Base-by-base conservation (phyloP, 1,140 invertebrate species). In the Homarus americanus region DNA sequence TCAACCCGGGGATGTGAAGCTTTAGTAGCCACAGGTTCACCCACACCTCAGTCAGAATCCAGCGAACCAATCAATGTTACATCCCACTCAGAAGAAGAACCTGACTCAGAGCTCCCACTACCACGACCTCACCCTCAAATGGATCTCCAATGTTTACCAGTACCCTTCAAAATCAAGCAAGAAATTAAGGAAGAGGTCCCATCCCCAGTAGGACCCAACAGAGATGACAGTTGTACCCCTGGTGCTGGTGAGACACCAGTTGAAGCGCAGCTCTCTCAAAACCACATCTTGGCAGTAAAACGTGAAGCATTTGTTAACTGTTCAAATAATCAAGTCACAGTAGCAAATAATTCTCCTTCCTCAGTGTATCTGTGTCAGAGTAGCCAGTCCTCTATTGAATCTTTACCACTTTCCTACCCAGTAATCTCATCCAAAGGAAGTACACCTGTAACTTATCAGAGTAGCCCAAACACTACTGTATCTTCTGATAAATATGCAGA, bases 151-250 rank as follows among this genome's bases (percentile, higher is more conserved):
- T 40, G 82, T 66, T 66, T 83, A 83, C 82, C 82, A n/a, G 38
- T 83, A n/a, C 82, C 82, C 28, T 83, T 83, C n/a, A 83, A 83
- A 69, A 90, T 90, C 20, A 90, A 90, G 38, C 79, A 83, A 63
- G 88, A 90, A 69, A 82, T 90, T 32, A 90, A 90, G 73, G 88
- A 90, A 76, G 88, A 90, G 38, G 80, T 82, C 34, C 87, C 87
- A 41, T 89, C 87, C 15, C 87, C 87, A 36, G 87, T 63, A 41
- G 85, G 85, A n/a, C 38, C 75, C 24, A 36, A 24, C 10, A 76
- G 75, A 63, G 85, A 87, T 17, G 72, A 53, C 1, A 34, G 73
- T 34, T 87, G 85, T 63, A 63, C 85, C 24, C 75, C 75, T n/a
- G 85, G 85, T 28, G 53, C 32, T 44, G 76, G 44, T 40, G 44